phyloP scores from a whole-genome alignment of 2,113 vertebrate species.

The Grammomys dolichurus region DNA sequence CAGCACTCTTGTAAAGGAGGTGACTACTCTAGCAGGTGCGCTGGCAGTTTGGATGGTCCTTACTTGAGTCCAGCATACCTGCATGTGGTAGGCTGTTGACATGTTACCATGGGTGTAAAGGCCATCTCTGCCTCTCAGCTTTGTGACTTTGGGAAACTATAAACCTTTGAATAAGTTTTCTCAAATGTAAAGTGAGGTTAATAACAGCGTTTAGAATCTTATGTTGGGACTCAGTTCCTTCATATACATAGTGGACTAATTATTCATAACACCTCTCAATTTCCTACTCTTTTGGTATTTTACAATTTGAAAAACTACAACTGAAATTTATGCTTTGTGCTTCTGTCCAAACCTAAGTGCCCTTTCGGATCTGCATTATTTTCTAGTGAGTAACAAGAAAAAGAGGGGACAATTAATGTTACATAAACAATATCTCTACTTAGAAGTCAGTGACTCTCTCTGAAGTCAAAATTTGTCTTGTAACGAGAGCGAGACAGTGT shows the following conservation, averaged over 20 bases:
- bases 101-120: neutral
- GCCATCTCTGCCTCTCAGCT: neutral
- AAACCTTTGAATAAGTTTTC: slow-evolving; percentile 17
- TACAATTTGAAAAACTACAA: neutral
- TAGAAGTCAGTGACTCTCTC: neutral
- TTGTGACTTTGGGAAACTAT: neutral
- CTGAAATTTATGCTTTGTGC: neutral
- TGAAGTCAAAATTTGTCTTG: neutral
- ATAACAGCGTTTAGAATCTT: neutral
- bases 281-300: neutral
- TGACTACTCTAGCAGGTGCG: neutral
- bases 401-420: neutral
- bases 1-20: neutral
- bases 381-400: neutral
- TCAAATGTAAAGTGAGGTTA: neutral
- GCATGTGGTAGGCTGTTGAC: neutral
- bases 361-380: neutral
- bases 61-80: neutral
- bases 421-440: neutral
- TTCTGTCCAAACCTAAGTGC: neutral
- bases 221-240: neutral
- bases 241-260: neutral
- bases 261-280: neutral
- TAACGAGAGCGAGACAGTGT: neutral
- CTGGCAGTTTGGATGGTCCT: neutral